These are phyloP conservation scores for Halesus radiatus DNA, from an alignment of 1,140 invertebrate species.

Conservation along the genomic window DNA sequence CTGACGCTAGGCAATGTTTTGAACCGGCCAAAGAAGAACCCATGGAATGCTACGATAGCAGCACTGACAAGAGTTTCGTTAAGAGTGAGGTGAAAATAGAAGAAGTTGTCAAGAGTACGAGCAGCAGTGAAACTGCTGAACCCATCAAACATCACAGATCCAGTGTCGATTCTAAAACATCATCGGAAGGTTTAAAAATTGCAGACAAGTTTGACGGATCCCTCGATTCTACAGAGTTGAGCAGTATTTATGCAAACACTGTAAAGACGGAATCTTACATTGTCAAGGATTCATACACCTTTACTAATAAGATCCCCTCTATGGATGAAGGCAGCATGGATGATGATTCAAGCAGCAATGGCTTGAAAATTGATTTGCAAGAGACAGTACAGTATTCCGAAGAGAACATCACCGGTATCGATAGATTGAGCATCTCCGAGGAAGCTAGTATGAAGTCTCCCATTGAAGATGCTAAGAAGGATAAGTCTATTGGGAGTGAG, in stretches of 20 bases:
- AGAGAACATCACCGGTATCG: constrained; percentile 57
- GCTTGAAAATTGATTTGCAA: constrained; percentile 59
- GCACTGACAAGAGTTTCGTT: constrained; percentile 32
- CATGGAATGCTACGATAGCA: constrained; percentile 41
- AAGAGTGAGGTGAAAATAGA: constrained; percentile 13
- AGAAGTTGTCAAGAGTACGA: constrained; percentile 32
- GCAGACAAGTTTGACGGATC: constrained; percentile 30
- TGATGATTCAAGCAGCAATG: constrained; percentile 36
- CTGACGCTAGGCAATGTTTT: constrained; percentile 52
- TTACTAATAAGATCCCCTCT: constrained; percentile 46
- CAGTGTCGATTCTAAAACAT: constrained; percentile 52
- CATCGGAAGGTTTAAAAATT: constrained; percentile 37
- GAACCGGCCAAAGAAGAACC: constrained; percentile 23
- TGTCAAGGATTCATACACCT: constrained; percentile 38
- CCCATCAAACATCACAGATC: constrained; percentile 29
- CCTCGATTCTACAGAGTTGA: constrained; percentile 50
- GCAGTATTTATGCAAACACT: constrained; percentile 42
- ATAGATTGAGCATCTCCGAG: constrained; percentile 30
- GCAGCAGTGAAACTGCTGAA: constrained; percentile 37
- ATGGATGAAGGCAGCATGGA: constrained; percentile 32
- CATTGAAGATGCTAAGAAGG: constrained; percentile 13
- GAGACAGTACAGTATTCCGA: constrained; percentile 64
- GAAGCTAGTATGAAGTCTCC: constrained; percentile 42
- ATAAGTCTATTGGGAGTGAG: constrained; percentile 59
- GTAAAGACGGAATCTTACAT: constrained; percentile 48